Evolutionary conservation across 2,888 invertebrate genomes (phyloP).

Genomic region (Therioaphis trifolii): DNA sequence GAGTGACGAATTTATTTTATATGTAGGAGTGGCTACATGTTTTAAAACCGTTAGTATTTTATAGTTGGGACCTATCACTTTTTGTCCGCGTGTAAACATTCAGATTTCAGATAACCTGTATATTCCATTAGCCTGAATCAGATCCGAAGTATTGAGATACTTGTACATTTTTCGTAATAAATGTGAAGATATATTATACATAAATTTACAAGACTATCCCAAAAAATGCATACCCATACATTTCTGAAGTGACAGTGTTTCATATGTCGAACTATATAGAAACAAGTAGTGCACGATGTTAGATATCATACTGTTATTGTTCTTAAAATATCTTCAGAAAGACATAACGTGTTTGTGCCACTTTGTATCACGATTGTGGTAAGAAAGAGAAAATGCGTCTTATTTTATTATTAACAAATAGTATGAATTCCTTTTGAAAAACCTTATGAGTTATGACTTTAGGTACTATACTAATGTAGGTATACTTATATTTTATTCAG

Average conservation of each 20-base stretch:
- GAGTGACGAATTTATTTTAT: slow-evolving; percentile 9
- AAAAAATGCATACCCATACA: not conserved
- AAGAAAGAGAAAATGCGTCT: slow-evolving; percentile 56
- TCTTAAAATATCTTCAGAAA: slow-evolving; percentile 32
- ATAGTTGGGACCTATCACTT: not conserved
- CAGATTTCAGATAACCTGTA: not conserved
- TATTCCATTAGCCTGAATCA: not conserved
- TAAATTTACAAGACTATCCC: not conserved
- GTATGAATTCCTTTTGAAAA: slow-evolving; percentile 17
- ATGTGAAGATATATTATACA: not conserved
- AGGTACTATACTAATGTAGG: no score
- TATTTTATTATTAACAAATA: slow-evolving; percentile 7
- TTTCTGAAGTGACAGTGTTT: not conserved
- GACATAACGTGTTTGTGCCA: slow-evolving; percentile 48
- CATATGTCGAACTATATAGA: not conserved
- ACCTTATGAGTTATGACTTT: not conserved
- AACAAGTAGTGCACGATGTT: slow-evolving; percentile 40
- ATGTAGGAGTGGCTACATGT: slow-evolving; percentile 26
- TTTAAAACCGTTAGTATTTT: slow-evolving; percentile 42
- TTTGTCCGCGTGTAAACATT: not conserved
- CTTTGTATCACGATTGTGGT: slow-evolving; percentile 29
- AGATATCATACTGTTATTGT: slow-evolving; percentile 19
- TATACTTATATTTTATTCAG: no score
- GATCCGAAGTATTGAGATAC: not conserved
- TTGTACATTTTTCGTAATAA: no score